Base-by-base conservation (phyloP, 2,113 vertebrate species). In the Brevimyrus niger region DNA sequence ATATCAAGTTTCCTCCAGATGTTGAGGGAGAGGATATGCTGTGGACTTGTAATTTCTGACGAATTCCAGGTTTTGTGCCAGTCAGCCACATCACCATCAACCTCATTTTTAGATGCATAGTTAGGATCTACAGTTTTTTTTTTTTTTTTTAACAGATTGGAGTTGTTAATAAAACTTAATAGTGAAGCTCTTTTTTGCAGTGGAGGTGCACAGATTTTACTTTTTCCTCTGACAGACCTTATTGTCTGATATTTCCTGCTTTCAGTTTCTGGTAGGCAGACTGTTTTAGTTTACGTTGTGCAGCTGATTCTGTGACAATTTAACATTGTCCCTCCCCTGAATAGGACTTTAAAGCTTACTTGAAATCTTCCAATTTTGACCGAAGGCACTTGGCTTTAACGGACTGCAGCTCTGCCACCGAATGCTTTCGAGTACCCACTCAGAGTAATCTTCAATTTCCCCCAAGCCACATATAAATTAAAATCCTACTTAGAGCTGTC, bases 1-100 rank as follows among this genome's bases (percentile, higher is more conserved):
- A 95, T 95, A 94, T 91, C 87, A 90, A 90, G 82, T 90, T 87
- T 89, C 50, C 89, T 94, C 94, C 95, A 96, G 95, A 95, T 95
- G 95, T 95, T 94, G 93, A 46, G 89, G 92, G 90, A 86, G 91
- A 93, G 94, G 94, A 92, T 90, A 93, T 87, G 89, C 93, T 91
- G 90, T 86, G 88, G 92, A 93, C 94, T 89, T 90, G 90, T 89
- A 90, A 73, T 88, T 90, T 80, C 51, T 83, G 50, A 86, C 80
- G 85, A 93, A 91, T 91, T 83, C 55, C 58, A 90, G 51, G 87
- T 91, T 92, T 89, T 84, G 90, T 91, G 88, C 87, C 88, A 85
- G 55, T 47, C 84, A 84, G 31, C 48, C 42, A 86, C 86, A 90
- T 90, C 38, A 92, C 89, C 90, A 85, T 83, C 61, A 84, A 87